phyloP scores from a whole-genome alignment of 2,888 invertebrate species.

The Prenolepis imparis region DNA sequence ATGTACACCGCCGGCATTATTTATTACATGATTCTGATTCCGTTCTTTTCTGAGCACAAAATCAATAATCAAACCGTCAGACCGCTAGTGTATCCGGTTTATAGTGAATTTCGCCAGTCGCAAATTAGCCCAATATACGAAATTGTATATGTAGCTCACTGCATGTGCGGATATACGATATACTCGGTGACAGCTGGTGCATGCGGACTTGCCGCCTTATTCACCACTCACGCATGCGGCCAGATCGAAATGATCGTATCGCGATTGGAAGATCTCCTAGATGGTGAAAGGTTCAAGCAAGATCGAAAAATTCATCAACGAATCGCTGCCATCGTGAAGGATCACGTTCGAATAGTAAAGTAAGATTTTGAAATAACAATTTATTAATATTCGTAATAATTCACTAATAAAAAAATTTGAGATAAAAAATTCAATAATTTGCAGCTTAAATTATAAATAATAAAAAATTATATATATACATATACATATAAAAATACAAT shows the following conservation, averaged over 20 bases:
- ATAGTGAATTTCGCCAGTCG: slow-evolving; percentile 57
- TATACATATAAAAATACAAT: no score
- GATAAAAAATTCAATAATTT: not conserved
- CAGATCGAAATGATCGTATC: slow-evolving; percentile 66
- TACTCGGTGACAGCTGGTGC: slow-evolving; percentile 53
- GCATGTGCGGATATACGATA: slow-evolving; percentile 50
- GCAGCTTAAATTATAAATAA: not conserved
- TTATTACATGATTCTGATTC: slow-evolving; percentile 61
- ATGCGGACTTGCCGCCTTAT: slow-evolving; percentile 62
- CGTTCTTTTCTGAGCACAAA: slow-evolving; percentile 42
- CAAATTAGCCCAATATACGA: slow-evolving; percentile 63
- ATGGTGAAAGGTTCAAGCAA: slow-evolving; percentile 8
- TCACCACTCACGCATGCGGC: slow-evolving; percentile 70
- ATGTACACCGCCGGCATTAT: slow-evolving; percentile 67
- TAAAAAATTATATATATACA: not conserved
- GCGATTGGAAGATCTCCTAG: slow-evolving; percentile 59
- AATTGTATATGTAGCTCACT: slow-evolving; percentile 63
- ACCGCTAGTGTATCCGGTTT: slow-evolving; percentile 72
- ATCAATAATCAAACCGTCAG: slow-evolving; percentile 69
- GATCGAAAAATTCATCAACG: slow-evolving; percentile 39
- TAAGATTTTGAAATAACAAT: not conserved
- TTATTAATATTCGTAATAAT: not conserved
- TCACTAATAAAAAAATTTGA: not conserved
- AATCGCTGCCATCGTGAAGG: slow-evolving; percentile 63
- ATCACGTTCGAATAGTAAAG: slow-evolving; percentile 68